These are phyloP conservation scores for Lumbricus terrestris DNA, from an alignment of 2,888 invertebrate genomes.

Conservation along the genomic window DNA sequence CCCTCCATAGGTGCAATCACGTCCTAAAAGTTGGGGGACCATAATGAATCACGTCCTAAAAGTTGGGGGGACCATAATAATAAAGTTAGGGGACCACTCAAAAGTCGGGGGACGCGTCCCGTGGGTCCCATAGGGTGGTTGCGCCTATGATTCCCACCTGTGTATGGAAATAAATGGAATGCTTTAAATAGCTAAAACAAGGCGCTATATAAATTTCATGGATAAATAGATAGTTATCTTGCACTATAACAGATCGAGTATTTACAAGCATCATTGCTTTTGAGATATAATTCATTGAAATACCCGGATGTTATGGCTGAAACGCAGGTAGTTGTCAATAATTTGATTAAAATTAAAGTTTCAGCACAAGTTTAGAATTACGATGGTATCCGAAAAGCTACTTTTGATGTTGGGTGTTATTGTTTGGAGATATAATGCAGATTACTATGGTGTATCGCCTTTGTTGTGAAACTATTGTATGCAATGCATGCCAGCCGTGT, in stretches of 20 bases:
- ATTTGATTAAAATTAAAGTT: neutral
- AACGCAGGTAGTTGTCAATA: slow-evolving; percentile 5
- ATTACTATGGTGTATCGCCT: neutral
- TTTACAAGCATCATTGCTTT: neutral
- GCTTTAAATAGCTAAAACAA: no score
- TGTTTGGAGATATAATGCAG: neutral
- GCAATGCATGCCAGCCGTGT: neutral
- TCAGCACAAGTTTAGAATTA: neutral
- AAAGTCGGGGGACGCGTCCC: no score
- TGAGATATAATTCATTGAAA: neutral
- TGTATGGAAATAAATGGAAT: no score
- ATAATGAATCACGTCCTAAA: no score
- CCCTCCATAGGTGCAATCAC: no score
- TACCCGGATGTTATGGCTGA: slow-evolving; percentile 14
- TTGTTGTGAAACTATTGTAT: neutral
- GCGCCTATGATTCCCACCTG: no score
- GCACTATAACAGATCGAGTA: neutral
- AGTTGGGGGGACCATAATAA: no score
- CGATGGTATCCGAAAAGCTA: neutral
- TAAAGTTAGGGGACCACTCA: no score
- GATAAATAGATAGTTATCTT: no score
- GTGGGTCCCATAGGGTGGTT: no score
- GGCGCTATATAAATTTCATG: no score
- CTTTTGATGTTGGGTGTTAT: neutral
- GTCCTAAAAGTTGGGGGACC: no score